Evolutionary conservation across 1,140 invertebrate genomes (phyloP).

Genomic region (Drosophila sucinea): DNA sequence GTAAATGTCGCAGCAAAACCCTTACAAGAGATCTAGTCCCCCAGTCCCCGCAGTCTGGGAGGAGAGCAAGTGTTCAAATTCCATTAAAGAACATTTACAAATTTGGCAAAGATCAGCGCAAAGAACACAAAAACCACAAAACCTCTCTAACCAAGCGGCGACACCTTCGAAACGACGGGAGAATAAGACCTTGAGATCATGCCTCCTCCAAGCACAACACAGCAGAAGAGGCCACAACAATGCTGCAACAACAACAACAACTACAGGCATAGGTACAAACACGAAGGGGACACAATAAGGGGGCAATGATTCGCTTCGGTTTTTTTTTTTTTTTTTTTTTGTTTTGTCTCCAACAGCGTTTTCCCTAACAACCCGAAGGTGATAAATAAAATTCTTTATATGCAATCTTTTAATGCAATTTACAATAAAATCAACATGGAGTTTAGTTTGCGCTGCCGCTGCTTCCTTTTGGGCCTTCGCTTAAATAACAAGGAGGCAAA

Average conservation of each 20-base stretch:
- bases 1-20: slow-evolving; percentile 34
- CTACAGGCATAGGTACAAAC: slow-evolving; percentile 6
- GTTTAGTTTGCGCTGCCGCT: slow-evolving; percentile 60
- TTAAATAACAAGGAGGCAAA: slow-evolving; percentile 82
- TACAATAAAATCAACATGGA: slow-evolving; percentile 82
- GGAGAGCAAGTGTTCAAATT: slow-evolving; percentile 76
- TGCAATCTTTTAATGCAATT: slow-evolving; percentile 82
- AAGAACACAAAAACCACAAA: slow-evolving; percentile 18
- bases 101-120: slow-evolving; percentile 73
- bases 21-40: slow-evolving; percentile 24
- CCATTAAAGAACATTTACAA: slow-evolving; percentile 82
- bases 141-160: slow-evolving; percentile 56
- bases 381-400: slow-evolving; percentile 83
- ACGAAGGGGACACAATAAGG: slow-evolving; percentile 21
- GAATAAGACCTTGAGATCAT: slow-evolving; percentile 68
- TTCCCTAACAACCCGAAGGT: slow-evolving; percentile 81
- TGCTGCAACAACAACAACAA: slow-evolving; percentile 32
- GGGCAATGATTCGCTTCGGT: no score
- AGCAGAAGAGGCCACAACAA: slow-evolving; percentile 54
- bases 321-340: background rate
- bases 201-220: slow-evolving; percentile 13
- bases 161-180: slow-evolving; percentile 65
- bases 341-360: slow-evolving; percentile 82
- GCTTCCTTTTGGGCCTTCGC: slow-evolving; percentile 58
- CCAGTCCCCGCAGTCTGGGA: background rate